A percentile compares a stretch with the other conserved stretches of the same genome.
Conservation (phyloP, 2,113 vertebrate species). For the Phocoena phocoena region DNA sequence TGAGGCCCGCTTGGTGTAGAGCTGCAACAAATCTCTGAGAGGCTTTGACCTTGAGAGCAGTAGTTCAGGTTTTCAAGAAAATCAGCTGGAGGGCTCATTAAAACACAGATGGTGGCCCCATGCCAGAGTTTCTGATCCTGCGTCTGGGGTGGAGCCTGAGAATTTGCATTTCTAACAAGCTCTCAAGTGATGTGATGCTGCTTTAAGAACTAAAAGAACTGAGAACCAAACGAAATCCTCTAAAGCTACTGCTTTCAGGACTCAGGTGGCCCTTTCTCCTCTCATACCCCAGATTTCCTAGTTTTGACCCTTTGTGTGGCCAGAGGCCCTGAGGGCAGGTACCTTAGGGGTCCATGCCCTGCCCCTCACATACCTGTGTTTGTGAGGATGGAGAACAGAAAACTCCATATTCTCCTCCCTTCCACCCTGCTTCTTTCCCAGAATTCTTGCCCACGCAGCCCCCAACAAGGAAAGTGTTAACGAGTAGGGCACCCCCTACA, state of each 20-base stretch:
- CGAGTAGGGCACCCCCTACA: slow-evolving; percentile 71
- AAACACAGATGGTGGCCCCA: not conserved
- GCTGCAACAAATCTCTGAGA: not conserved
- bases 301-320: not conserved
- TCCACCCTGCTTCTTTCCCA: slow-evolving; percentile 70
- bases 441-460: slow-evolving; percentile 80
- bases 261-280: not conserved
- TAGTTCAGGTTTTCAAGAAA: slow-evolving; percentile 7
- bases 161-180: not conserved
- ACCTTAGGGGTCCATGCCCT: not conserved
- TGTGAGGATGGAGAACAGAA: not conserved
- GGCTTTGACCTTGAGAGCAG: not conserved
- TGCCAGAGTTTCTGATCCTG: not conserved
- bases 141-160: not conserved
- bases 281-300: not conserved
- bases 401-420: not conserved
- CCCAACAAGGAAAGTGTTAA: slow-evolving; percentile 75
- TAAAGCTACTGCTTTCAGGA: not conserved
- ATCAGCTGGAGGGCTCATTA: not conserved
- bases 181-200: not conserved
- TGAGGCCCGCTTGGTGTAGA: not conserved
- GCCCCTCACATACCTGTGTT: not conserved
- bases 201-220: not conserved
- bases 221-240: not conserved
- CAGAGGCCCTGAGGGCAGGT: not conserved